Evolutionary conservation across 2,888 invertebrate genomes (phyloP), one percentile per base, ranked within the genome.

Genomic region (Thereva unica): DNA sequence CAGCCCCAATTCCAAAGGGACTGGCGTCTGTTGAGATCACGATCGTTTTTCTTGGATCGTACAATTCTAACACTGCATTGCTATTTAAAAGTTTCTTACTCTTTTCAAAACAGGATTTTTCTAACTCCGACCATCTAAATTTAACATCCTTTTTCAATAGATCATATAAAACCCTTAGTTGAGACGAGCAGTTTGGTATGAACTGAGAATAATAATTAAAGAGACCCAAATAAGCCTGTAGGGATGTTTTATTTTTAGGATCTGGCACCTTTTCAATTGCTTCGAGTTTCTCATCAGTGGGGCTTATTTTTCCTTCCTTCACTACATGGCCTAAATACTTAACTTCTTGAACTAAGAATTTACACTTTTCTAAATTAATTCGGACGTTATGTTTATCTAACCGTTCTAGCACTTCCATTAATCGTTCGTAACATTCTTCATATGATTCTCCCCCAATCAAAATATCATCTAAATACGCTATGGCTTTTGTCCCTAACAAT

Each of bases 291-390:
- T 47, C 47, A n/a, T 1, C 5, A 10, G 10, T 7, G 9, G 47
- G 47, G 10, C 47, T 47, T n/a, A 7, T 45, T n/a, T 45, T 7
- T n/a, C 9, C 47, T 7, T n/a, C 47, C 9, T n/a, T n/a, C 9
- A 47, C 2, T 12, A 47, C 8, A n/a, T 47, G 47, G 3, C 2
- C 47, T n/a, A 47, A n/a, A 47, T 47, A 67, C 50, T 67, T 40
- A 42, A 67, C 64, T 37, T 44, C 35, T 3, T 34, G 4, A n/a
- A 52, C 45, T 37, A 68, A 56, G 64, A 67, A 68, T 56, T 64
- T 64, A 67, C 69, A 69, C 53, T 67, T 69, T 10, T 23, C 53
- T 23, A 67, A 35, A 56, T 69, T 67, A 4, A 69, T 49, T 38
- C 38, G 61, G 9, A 69, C 47, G 56, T 68, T 68, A 9, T 55